Evolutionary conservation across 1,140 invertebrate genomes (phyloP), one percentile per base, ranked within the genome.

Genomic region (Sitobion miscanthi): DNA sequence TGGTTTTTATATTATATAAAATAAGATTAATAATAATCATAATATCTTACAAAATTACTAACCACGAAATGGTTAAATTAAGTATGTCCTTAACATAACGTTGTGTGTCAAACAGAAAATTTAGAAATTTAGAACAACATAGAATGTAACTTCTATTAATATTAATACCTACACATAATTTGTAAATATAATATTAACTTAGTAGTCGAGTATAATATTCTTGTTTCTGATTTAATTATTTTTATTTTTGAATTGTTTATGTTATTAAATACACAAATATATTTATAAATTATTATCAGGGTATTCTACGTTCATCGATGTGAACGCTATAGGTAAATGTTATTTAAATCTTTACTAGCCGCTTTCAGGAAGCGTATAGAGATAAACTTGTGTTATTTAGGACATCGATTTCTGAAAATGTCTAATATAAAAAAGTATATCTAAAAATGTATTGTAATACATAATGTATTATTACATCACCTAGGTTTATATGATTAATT

Each of bases 11-110:
- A 49, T 88, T 88, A 88, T 21, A 35, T 0, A 9, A 52, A 88
- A 35, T 21, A 88, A 88, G 6, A 88, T 88, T 52, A 88, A 52
- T 88, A 35, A 52, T 35, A 35, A 88, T 77, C 62, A 77, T 77
- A 77, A 77, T 77, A n/a, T n/a, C 62, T 20, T 6, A n/a, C 45
- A 49, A n/a, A 87, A 45, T 25, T 42, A 45, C 83, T 45, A 45
- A 86, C 83, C 23, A 86, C 42, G 11, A 45, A 25, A 11, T 86
- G 0, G 20, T 83, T 83, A 83, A 38, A 83, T 38, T 21, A n/a
- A 83, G 35, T 83, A 45, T 86, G 83, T 45, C 83, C 83, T 86
- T 86, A 86, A 83, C 35, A 23, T 42, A 83, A 23, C 35, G 21
- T 21, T 83, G 82, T 83, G 35, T 38, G 35, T 42, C 38, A 83